A percentile compares a stretch with the other conserved stretches of the same genome.
Conservation (phyloP, 2,888 invertebrate species). For the Drosophila rellima region DNA sequence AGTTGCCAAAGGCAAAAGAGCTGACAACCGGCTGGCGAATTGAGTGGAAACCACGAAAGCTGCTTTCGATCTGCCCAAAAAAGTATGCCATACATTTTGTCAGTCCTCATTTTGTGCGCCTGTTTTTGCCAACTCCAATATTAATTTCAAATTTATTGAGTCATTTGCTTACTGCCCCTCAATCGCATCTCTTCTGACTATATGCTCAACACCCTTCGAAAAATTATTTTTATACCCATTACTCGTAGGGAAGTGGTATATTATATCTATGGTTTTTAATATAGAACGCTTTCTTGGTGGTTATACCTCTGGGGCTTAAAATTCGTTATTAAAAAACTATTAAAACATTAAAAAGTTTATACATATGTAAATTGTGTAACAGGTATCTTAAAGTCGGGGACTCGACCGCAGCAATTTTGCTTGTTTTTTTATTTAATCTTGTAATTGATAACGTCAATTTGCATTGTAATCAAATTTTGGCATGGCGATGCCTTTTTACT, state of each 20-base stretch:
- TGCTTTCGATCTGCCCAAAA: constrained; percentile 31
- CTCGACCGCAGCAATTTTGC: too few species aligned
- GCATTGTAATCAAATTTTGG: constrained; percentile 51
- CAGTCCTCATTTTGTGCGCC: neutral
- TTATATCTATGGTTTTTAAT: too few species aligned
- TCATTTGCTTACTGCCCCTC: neutral
- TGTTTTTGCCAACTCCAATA: constrained; percentile 7
- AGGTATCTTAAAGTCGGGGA: too few species aligned
- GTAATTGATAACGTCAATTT: constrained; percentile 57
- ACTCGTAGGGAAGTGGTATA: too few species aligned
- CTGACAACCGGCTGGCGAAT: constrained; percentile 36
- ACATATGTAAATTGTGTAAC: too few species aligned
- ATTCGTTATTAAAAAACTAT: too few species aligned
- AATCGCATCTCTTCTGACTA: neutral
- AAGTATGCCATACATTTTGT: constrained; percentile 34
- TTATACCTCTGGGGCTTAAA: too few species aligned
- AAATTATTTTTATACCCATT: constrained; percentile 18
- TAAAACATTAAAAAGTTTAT: too few species aligned
- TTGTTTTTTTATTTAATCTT: constrained; percentile 48
- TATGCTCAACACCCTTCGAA: constrained; percentile 9
- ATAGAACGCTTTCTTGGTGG: too few species aligned
- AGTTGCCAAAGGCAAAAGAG: constrained; percentile 29
- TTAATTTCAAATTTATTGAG: constrained; percentile 23
- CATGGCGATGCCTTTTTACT: neutral
- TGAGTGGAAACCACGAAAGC: constrained; percentile 24